Evolutionary conservation across 1,140 invertebrate species (phyloP).

Genomic region (Listronotus oregonensis): DNA sequence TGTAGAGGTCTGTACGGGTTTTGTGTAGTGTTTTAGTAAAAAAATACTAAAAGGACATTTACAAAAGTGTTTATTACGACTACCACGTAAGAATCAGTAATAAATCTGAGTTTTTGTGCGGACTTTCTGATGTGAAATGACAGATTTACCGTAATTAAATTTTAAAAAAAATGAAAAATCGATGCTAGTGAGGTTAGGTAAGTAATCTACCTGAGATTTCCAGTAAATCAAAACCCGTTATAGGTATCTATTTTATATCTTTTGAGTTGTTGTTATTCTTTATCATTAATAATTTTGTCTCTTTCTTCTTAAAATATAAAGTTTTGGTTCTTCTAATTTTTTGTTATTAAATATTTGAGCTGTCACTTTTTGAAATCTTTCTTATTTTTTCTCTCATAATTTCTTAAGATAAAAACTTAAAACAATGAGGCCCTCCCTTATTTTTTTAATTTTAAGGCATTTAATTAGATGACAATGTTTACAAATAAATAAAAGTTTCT

Average conservation of each 20-base stretch:
- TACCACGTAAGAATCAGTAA: no score
- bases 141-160: neutral
- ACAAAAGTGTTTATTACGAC: no score
- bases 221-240: conserved; percentile 15
- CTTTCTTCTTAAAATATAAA: no score
- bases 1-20: conserved; percentile 14
- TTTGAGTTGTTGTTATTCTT: neutral
- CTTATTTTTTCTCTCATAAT: no score
- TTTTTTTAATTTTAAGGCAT: no score
- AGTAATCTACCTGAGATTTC: conserved; percentile 9
- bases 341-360: no score
- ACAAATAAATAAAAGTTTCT: neutral
- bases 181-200: conserved; percentile 21
- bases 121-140: neutral
- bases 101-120: neutral
- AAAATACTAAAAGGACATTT: neutral
- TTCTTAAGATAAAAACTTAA: no score
- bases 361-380: no score
- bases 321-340: no score
- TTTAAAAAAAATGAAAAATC: conserved; percentile 12
- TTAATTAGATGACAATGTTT: neutral
- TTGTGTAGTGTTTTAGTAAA: conserved; percentile 13
- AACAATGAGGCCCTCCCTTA: no score
- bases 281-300: no score
- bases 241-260: neutral